Evolutionary conservation across 2,113 vertebrate species (phyloP).

Genomic region (Mixornis gularis): DNA sequence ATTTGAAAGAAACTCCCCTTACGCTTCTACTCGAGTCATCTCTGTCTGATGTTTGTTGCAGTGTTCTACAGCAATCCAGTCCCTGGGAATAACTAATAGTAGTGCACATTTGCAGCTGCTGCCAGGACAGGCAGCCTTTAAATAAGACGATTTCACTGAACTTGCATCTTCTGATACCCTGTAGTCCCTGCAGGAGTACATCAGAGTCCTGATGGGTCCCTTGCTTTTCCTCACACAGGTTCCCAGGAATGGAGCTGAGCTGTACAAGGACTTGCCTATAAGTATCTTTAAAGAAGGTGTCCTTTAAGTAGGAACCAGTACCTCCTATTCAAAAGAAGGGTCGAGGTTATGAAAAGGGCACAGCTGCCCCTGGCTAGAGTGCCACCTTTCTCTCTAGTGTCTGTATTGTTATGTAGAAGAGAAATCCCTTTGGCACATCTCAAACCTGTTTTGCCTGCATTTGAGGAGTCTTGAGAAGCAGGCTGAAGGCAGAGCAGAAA

Average conservation of each 20-base stretch:
- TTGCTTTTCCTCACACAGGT: neutral
- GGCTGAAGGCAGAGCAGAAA: neutral
- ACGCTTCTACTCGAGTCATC: fast-evolving
- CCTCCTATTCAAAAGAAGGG: neutral
- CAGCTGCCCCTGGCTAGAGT: neutral
- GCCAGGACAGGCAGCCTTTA: neutral
- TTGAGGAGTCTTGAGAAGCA: neutral
- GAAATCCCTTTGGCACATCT: neutral
- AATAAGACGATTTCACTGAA: neutral
- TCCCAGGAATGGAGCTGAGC: neutral
- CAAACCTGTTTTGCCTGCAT: neutral
- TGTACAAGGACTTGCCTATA: neutral
- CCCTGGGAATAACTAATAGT: fast-evolving
- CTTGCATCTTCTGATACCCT: neutral
- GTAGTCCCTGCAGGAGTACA: neutral
- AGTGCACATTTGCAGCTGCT: neutral
- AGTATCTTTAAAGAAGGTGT: neutral
- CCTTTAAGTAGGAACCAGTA: neutral
- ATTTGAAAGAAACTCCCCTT: neutral
- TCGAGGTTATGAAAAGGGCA: fast-evolving
- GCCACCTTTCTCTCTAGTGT: fast-evolving
- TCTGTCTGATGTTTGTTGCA: neutral
- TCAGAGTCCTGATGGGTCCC: neutral
- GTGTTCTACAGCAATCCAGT: neutral
- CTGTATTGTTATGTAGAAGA: neutral